Base-by-base conservation (phyloP, 2,888 invertebrate genomes). In the Pristionchus mayeri region DNA sequence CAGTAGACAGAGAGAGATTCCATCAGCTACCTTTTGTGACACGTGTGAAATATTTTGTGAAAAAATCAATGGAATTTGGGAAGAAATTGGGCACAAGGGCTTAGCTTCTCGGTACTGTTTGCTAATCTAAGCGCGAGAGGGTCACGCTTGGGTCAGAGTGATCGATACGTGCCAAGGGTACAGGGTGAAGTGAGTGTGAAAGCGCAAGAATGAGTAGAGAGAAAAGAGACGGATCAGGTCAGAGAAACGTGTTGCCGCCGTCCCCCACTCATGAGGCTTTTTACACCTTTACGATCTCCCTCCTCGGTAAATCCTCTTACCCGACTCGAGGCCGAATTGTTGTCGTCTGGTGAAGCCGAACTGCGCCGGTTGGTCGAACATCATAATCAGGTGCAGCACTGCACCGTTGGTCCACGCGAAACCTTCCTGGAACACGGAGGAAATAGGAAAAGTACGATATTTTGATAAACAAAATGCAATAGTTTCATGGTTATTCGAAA, bases 341-440 rank as follows among this genome's bases (percentile, higher is more conserved):
- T 13, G 16, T 27, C 60, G 27, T 6, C 30, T 27, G 0, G 21
- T 30, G 18, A 82, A 34, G 3, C 81, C 81, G 27, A 48, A 82
- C 30, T 34, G 3, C n/a, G 44, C 27, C 18, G 81, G 81, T 63
- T 82, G 81, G 27, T 82, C 81, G 63, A 86, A 89, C 50, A 84
- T 84, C 37, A 84, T 82, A 34, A 91, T 90, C 16, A 91, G 79
- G 75, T 91, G 90, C 2, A 91, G 79, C n/a, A 89, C 87, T 11
- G 89, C 91, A 1, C 91, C 91, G 80, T 91, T 91, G 11, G 91
- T 91, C 91, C 91, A 91, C 0, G 91, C 91, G 76, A 91, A 91
- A 0, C 91, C 91, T 81, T 89, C 87, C 86, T 91, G 89, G 16
- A 89, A 88, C 44, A 13, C 7, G 44, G 44, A n/a, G n/a, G n/a